Evolutionary conservation across 2,113 vertebrate species (phyloP).

Genomic region (Atrichornis clamosus): DNA sequence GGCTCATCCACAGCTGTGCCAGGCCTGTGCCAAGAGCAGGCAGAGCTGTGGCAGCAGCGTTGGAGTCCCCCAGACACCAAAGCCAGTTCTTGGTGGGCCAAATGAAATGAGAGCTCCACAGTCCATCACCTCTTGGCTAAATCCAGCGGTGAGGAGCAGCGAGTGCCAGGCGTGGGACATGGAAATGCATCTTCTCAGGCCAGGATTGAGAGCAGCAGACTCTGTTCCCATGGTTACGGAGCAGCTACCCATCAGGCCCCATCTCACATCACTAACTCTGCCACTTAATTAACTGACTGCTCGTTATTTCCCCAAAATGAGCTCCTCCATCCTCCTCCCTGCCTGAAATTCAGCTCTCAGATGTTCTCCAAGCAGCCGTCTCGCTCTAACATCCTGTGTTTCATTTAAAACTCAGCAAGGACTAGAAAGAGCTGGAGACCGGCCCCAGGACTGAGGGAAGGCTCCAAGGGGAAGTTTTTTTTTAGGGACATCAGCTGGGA

Average conservation of each 20-base stretch:
- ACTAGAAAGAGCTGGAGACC: neutral
- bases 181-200: conserved; percentile 28
- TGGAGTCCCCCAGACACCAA: neutral
- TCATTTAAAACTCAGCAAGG: neutral
- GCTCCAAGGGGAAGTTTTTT: neutral
- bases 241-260: conserved; percentile 1
- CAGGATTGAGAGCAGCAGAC: conserved; percentile 2
- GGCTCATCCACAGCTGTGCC: neutral
- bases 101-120: neutral
- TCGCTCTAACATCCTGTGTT: neutral
- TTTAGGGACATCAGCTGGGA: neutral
- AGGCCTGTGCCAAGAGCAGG: neutral
- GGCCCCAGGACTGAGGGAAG: neutral
- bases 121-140: neutral
- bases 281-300: conserved; percentile 64
- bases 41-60: neutral
- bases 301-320: conserved; percentile 51
- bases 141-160: neutral
- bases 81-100: neutral
- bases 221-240: neutral
- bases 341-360: neutral
- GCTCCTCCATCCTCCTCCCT: neutral
- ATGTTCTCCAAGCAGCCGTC: neutral
- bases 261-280: conserved; percentile 56
- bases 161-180: neutral